Evolutionary conservation across 2,113 vertebrate species (phyloP), one percentile per base, ranked within the genome.

Genomic region (Dicrurus megarhynchus): DNA sequence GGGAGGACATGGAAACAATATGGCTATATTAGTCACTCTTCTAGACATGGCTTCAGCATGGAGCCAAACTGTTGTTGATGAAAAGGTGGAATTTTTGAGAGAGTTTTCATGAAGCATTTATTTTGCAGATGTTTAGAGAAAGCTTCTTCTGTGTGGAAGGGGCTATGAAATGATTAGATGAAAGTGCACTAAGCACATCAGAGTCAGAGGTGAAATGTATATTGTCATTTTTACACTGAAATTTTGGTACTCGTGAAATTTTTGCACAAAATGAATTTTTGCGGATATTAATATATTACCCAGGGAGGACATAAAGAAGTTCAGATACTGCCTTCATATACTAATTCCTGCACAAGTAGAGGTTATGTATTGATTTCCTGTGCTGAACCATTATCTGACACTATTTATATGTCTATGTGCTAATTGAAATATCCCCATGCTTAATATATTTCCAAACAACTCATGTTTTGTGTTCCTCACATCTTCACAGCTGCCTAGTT

Each of bases 1-100:
- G 94, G 59, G 44, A 93, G 93, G 91, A 88, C 92, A 90, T 63
- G 76, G 75, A 91, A 96, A 96, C 93, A 94, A 83, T 94, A 94
- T 83, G 87, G 87, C 82, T 94, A 11, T 91, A 94, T 95, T 94
- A 94, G 94, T 95, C 90, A 94, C 84, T 28, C 90, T 90, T 83
- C 61, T 20, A 94, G 94, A 87, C 39, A 28, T 59, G 84, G 78
- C 61, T 91, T 68, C 91, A 76, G 84, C 35, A 42, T n/a, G 71
- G n/a, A 90, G 85, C 71, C 79, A 83, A 92, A 87, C 28, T 33
- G 55, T 42, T 88, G 71, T 49, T 42, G 49, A 35, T n/a, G 63
- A 84, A 63, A 95, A 94, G n/a, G 50, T 59, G 47, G 78, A 65
- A 69, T 59, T 90, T 91, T 86, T 35, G 44, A 47, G 39, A 42